Base-by-base conservation (phyloP, 2,888 invertebrate species). In the Bellardia bayeri region DNA sequence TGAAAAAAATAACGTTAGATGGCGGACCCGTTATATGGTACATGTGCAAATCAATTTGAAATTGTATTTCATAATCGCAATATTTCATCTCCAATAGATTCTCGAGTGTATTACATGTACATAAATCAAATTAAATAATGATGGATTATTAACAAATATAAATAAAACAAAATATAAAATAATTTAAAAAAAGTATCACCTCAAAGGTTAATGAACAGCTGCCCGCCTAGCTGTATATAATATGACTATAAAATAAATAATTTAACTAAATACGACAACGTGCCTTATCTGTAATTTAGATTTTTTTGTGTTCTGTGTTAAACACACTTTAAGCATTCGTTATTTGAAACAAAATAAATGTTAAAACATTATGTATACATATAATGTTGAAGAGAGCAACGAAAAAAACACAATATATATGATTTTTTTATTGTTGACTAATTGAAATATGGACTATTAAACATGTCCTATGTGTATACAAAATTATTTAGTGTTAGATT, bases 151-250 rank as follows among this genome's bases (percentile, higher is more conserved):
- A 33, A 16, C 16, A 58, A 74, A 61, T 49, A 42, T 23, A 30
- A 66, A 23, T 0, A 33, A 14, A 69, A 9, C n/a, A 37, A 58
- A 51, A 79, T 33, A 42, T 33, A 30, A 56, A 64, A 45, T 51
- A 49, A 11, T 49, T 11, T 33, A 33, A 33, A 69, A 40, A 14
- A 33, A 54, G 37, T 42, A 82, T 75, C 64, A 83, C 76, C 80
- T 11, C 37, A 87, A 84, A 87, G 84, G 85, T 87, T 64, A 82
- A 87, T 82, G 85, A 87, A 87, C 87, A 84, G 71, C 61, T 76
- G 80, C 13, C 58, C 14, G 51, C 16, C 13, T 58, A 54, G 23
- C n/a, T 33, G 13, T 68, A 68, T 42, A 45, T 58, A 58, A 58
- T 13, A 68, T 23, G 16, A 42, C 23, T 51, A 14, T n/a, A 66